Conservation (phyloP, 2,113 vertebrate species). For the Setophaga kirtlandii region DNA sequence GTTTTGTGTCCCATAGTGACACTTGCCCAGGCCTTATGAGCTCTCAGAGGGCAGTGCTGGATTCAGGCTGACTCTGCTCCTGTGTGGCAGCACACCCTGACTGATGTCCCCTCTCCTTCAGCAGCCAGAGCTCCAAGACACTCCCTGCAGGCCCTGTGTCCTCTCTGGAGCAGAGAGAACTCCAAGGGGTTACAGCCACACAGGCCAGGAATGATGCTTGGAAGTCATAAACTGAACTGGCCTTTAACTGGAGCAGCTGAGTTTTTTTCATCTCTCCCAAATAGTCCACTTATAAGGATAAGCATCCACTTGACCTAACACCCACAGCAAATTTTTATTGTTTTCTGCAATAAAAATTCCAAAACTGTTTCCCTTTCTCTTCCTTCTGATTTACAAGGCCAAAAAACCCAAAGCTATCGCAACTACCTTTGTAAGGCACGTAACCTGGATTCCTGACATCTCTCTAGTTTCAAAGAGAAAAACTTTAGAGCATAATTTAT, state of each 20-base stretch:
- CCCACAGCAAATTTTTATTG: background rate
- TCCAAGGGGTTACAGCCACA: accelerated
- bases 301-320: background rate
- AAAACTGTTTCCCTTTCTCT: background rate
- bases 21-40: too few species aligned
- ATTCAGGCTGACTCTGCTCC: background rate
- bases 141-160: background rate
- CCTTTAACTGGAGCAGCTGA: background rate
- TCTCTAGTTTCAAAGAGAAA: background rate
- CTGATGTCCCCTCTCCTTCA: background rate
- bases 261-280: background rate
- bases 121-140: background rate
- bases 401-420: background rate
- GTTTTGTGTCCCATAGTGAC: too few species aligned
- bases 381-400: background rate
- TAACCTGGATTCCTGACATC: background rate
- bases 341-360: background rate
- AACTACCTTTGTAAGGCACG: background rate
- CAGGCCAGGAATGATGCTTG: background rate
- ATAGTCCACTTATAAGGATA: background rate
- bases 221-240: background rate
- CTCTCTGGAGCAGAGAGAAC: background rate
- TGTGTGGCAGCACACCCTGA: background rate
- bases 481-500: background rate
- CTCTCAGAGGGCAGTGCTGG: background rate